A percentile compares a stretch with the other conserved stretches of the same genome.
Evolutionary conservation across 64 coral and sea anemone species (phyloP).

Genomic region (Montipora cactus): DNA sequence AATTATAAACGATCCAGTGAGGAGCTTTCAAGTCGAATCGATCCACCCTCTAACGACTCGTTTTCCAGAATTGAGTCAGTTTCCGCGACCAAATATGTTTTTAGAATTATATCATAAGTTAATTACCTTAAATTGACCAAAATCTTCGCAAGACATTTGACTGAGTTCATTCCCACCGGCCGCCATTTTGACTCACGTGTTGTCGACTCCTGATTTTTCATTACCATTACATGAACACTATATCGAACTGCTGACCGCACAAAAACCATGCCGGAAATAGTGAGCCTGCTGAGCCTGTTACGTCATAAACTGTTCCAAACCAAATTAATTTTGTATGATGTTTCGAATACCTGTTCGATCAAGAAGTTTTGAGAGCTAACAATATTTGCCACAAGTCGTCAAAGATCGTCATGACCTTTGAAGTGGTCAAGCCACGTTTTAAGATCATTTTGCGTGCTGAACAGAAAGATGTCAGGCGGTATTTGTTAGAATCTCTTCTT

Average conservation of each 20-base stretch:
- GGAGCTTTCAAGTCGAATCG: background rate
- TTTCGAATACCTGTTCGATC: background rate
- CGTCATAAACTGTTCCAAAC: background rate
- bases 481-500: background rate
- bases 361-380: background rate
- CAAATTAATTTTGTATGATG: background rate
- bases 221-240: background rate
- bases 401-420: background rate
- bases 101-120: background rate
- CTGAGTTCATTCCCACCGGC: conserved; percentile 74
- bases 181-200: conserved; percentile 94
- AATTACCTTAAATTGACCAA: conserved; percentile 96
- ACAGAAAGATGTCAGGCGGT: background rate
- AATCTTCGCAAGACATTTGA: conserved; percentile 98
- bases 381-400: background rate
- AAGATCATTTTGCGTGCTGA: too few relatives aligned
- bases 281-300: background rate
- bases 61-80: background rate
- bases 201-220: background rate
- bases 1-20: too few relatives aligned
- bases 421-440: too few relatives aligned
- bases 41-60: background rate
- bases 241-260: too few relatives aligned
- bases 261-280: too few relatives aligned
- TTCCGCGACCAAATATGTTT: background rate